Conservation (phyloP, 2,797 vertebrate species). For the Sarcoramphus papa region DNA sequence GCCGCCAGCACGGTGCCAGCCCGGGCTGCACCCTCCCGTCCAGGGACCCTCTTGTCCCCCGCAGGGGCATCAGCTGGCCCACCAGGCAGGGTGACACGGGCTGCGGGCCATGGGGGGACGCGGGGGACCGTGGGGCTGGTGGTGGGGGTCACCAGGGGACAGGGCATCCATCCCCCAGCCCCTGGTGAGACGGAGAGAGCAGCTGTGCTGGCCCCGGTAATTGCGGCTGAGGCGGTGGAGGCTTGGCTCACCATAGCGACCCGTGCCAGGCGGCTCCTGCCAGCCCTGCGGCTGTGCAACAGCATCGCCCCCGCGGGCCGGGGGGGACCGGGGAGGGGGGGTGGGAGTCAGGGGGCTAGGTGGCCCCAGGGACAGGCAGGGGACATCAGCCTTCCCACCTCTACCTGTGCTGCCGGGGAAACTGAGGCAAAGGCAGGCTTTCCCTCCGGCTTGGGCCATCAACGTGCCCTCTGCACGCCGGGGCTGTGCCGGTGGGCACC, state of each 20-base stretch:
- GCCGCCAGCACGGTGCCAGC: background rate
- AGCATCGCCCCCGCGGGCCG: background rate
- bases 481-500: background rate
- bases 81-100: background rate
- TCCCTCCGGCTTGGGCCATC: background rate
- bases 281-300: background rate
- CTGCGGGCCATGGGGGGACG: too few species aligned
- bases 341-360: background rate
- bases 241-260: background rate
- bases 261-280: background rate
- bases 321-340: rapidly evolving
- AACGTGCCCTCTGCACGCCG: rapidly evolving
- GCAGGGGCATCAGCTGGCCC: rapidly evolving
- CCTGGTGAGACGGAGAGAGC: background rate
- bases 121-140: rapidly evolving
- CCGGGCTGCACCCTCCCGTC: rapidly evolving
- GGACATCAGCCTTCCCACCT: background rate
- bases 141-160: background rate
- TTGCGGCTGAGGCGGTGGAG: background rate
- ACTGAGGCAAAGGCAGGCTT: background rate
- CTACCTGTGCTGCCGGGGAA: background rate
- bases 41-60: rapidly evolving
- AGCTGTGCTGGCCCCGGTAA: background rate
- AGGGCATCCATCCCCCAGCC: background rate
- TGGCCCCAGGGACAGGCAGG: background rate